Evolutionary conservation across 2,113 vertebrate genomes (phyloP).

Genomic region (Melanostigma gelatinosum): DNA sequence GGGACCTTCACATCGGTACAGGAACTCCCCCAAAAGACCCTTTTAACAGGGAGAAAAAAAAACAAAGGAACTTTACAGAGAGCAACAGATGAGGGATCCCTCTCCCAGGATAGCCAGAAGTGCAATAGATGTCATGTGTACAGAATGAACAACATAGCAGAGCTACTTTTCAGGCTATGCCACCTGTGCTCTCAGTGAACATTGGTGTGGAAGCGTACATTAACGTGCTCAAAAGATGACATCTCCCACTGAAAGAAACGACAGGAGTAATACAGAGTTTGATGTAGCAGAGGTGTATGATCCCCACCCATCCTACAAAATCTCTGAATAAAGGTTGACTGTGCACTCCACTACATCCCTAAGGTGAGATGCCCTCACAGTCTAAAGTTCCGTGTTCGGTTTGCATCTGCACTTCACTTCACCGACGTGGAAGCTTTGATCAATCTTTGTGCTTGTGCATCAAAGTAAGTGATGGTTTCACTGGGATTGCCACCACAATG

Average conservation of each 20-base stretch:
- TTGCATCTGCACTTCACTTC: slow-evolving; percentile 8
- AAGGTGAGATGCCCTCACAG: slow-evolving; percentile 18
- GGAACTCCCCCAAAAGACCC: no score
- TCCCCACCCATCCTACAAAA: neutral
- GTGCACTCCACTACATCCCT: slow-evolving; percentile 22
- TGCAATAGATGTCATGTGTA: no score
- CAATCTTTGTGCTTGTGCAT: slow-evolving; percentile 39
- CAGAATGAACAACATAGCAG: no score
- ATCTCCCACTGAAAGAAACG: slow-evolving; percentile 17
- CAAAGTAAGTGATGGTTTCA: slow-evolving; percentile 56
- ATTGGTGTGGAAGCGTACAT: neutral
- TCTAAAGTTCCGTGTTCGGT: slow-evolving; percentile 50
- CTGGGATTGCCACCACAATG: slow-evolving; percentile 28
- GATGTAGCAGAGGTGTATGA: slow-evolving; percentile 26
- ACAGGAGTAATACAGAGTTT: slow-evolving; percentile 1
- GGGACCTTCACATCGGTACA: no score
- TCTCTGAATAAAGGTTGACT: slow-evolving; percentile 42
- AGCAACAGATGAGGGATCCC: no score
- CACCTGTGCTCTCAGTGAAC: slow-evolving; percentile 8
- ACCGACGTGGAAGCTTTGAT: slow-evolving; percentile 46
- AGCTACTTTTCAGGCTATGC: no score
- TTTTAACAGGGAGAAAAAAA: no score
- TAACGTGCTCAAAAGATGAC: slow-evolving; percentile 8
- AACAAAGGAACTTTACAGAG: no score
- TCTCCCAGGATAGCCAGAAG: no score